Base-by-base conservation (phyloP, 2,113 vertebrate genomes). In the Aegithalos caudatus region DNA sequence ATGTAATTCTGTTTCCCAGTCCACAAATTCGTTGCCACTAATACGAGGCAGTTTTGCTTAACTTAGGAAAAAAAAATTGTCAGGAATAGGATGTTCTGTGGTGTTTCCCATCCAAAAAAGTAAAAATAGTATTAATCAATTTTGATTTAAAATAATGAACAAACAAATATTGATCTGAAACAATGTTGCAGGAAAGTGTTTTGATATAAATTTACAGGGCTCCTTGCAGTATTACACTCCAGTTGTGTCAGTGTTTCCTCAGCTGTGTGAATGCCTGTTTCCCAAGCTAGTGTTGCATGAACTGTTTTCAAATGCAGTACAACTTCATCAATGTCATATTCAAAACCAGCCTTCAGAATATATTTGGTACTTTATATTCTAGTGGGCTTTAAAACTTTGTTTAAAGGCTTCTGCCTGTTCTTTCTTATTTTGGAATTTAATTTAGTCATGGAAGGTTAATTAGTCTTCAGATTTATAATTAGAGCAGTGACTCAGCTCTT, bases 401-500 rank as follows among this genome's bases (percentile, higher is more conserved):
- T 91, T 94, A 84, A 95, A 91, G n/a, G 61, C 48, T 81, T 88
- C 81, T 91, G 48, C 21, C 77, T 56, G 12, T 84, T 86, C 69
- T 29, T 92, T 92, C 89, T 61, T 91, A 92, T 92, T 95, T 89
- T 79, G 29, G 48, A 82, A 89, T 86, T 96, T 90, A 60, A 89
- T 91, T 89, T 95, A 94, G 64, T 94, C 86, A 42, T 77, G 60
- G 92, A 95, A 96, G 81, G 86, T 95, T 92, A 95, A 94, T 92
- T 94, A 72, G 62, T 67, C 87, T 86, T 82, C 77, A 90, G 60
- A 80, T 94, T 89, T 88, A 79, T 94, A 95, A 95, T 92, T 92
- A 84, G 69, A 93, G 51, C 54, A 83, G 88, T 84, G 88, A 95
- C 54, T 60, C 79, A 76, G 48, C 64, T 88, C n/a, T 86, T 86